Evolutionary conservation across 1,140 invertebrate species (phyloP).

Genomic region (Orchestia grillus): DNA sequence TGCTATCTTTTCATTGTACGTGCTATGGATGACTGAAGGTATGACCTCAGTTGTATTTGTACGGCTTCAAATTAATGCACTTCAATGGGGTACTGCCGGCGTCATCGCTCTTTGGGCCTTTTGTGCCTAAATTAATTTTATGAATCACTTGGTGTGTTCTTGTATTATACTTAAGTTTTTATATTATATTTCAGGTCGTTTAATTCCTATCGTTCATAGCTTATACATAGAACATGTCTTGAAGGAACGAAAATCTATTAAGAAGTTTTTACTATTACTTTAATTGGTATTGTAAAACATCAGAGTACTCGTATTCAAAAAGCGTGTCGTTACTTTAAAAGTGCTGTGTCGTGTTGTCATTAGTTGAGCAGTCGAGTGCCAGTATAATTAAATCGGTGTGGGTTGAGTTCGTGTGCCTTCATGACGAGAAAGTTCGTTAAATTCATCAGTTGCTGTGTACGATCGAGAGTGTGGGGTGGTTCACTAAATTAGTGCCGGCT

Average conservation of each 20-base stretch:
- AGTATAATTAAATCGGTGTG: neutral
- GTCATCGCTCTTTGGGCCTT: neutral
- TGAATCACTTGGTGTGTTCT: neutral
- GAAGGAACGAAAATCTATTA: no score
- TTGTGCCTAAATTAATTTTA: neutral
- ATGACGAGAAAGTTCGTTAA: neutral
- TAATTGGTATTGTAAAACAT: no score
- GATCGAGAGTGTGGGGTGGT: neutral
- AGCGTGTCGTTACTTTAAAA: neutral
- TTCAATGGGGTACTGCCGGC: neutral
- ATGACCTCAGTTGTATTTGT: neutral
- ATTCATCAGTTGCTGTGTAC: neutral
- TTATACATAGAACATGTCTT: neutral
- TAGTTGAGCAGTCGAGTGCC: neutral
- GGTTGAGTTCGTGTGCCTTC: no score
- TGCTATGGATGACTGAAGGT: neutral
- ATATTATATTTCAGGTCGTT: neutral
- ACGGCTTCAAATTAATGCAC: neutral
- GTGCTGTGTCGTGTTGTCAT: neutral
- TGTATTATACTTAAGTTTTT: neutral
- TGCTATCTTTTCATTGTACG: neutral
- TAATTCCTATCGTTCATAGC: neutral
- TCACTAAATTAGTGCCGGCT: neutral
- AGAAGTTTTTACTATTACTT: no score
- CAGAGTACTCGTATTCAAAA: no score